A percentile compares a stretch with the other conserved stretches of the same genome.
Conservation (phyloP, 2,888 invertebrate species). For the Hartigia nigra region DNA sequence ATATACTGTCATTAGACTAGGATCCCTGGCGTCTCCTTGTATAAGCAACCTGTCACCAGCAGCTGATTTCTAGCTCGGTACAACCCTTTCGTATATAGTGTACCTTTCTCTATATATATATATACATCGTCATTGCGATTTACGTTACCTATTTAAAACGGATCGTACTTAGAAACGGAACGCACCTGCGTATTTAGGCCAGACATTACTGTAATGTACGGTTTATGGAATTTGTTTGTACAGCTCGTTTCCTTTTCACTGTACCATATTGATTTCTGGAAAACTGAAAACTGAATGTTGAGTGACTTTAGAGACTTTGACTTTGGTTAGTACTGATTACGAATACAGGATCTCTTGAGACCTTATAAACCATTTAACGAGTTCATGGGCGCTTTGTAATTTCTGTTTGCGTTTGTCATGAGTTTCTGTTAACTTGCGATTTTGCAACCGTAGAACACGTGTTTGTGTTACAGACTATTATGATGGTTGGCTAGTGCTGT, state of each 20-base stretch:
- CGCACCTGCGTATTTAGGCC: constrained; percentile 37
- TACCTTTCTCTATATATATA: neutral
- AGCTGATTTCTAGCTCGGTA: neutral
- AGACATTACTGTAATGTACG: neutral
- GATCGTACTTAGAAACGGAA: constrained; percentile 19
- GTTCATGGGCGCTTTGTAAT: neutral
- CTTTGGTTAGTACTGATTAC: neutral
- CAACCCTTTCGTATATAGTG: too few species aligned
- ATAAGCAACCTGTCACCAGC: neutral
- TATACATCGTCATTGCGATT: neutral
- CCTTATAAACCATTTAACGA: neutral
- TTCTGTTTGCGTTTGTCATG: neutral
- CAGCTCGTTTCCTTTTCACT: neutral
- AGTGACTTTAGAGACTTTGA: neutral
- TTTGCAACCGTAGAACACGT: neutral
- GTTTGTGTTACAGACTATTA: neutral
- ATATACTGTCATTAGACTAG: neutral
- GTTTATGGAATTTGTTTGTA: neutral
- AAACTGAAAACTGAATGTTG: neutral
- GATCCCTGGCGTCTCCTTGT: neutral
- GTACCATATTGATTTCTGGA: neutral
- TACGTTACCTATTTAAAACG: constrained; percentile 21
- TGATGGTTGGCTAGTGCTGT: neutral
- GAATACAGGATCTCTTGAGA: neutral
- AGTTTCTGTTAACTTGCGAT: neutral